Conservation (phyloP, 2,797 vertebrate genomes). For the Girardinus metallicus region DNA sequence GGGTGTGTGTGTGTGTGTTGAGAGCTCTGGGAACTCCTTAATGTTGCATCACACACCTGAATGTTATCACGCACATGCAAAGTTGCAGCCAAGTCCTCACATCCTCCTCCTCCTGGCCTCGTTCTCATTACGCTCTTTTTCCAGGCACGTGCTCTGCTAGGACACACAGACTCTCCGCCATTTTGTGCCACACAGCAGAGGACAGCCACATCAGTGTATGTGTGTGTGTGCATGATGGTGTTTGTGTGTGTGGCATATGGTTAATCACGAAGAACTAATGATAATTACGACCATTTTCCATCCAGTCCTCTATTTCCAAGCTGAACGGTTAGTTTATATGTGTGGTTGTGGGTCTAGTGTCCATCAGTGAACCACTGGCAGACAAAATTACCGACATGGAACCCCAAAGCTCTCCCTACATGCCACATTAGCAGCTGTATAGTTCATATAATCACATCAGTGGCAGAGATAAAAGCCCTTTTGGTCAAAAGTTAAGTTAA, state of each 20-base stretch:
- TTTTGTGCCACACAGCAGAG: constrained; percentile 72
- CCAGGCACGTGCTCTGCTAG: constrained; percentile 57
- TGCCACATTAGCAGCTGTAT: constrained; percentile 16
- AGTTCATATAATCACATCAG: constrained; percentile 12
- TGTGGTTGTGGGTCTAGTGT: constrained; percentile 23
- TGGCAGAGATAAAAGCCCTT: constrained; percentile 12
- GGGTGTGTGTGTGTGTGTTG: constrained; percentile 29
- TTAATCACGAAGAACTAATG: constrained; percentile 73
- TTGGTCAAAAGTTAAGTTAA: constrained; percentile 21
- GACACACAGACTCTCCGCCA: constrained; percentile 63
- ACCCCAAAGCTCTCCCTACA: constrained; percentile 21
- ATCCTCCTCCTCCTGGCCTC: constrained; percentile 70
- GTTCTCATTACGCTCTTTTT: constrained; percentile 63
- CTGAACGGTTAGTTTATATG: constrained; percentile 23
- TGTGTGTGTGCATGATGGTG: constrained; percentile 19
- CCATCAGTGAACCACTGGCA: constrained; percentile 21
- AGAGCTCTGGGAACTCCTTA: constrained; percentile 50
- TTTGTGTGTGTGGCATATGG: constrained; percentile 54
- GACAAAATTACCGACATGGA: constrained; percentile 13
- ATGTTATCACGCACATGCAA: constrained; percentile 60
- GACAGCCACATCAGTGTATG: constrained; percentile 50
- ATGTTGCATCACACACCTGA: constrained; percentile 64
- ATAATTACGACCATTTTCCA: constrained; percentile 69
- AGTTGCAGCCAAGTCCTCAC: constrained; percentile 60
- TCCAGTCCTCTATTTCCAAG: constrained; percentile 49